Base-by-base conservation (phyloP, 2,888 invertebrate genomes). In the Platypus cylindrus region DNA sequence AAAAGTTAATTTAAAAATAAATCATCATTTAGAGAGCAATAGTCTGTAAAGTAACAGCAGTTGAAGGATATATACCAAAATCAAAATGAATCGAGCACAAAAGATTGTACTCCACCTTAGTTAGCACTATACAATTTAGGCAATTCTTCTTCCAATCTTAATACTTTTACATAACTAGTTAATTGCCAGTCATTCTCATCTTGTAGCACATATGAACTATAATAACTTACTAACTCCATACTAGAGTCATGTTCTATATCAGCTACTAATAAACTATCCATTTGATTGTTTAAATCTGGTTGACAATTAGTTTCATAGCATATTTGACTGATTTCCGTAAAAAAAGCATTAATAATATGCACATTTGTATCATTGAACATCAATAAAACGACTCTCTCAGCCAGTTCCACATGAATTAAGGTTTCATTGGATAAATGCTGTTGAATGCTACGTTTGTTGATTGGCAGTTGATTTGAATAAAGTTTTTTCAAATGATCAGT, bases 161-260 rank as follows among this genome's bases (percentile, higher is more conserved):
- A 69, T 17, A 80, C 70, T 51, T 75, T 70, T 23, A 81, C 73
- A 49, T 71, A 71, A 2, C 80, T 80, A 27, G 73, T 67, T 29
- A 82, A 59, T 34, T 70, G 69, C 75, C 78, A 80, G 15, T 52
- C 47, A n/a, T n/a, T n/a, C 34, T 63, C 55, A 3, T 52, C 48
- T 28, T 63, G 63, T 33, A 65, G 51, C 14, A 65, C 59, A 57
- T 75, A 80, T 5, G 75, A 76, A 42, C 78, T 77, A 46, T 72
- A 72, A 53, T 81, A 85, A 26, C 78, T 82, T 32, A 86, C 78
- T 31, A 86, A 58, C 57, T 86, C 84, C 54, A 78, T 78, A 1
- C 77, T 75, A 15, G 75, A 73, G 56, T 85, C 84, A 40, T 73
- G 70, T 54, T 83, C 81, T 22, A 85, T 60, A 56, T 85, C 84